phyloP scores from a whole-genome alignment of 2,888 invertebrate genomes.

The Chalcosyrphus nemorum region DNA sequence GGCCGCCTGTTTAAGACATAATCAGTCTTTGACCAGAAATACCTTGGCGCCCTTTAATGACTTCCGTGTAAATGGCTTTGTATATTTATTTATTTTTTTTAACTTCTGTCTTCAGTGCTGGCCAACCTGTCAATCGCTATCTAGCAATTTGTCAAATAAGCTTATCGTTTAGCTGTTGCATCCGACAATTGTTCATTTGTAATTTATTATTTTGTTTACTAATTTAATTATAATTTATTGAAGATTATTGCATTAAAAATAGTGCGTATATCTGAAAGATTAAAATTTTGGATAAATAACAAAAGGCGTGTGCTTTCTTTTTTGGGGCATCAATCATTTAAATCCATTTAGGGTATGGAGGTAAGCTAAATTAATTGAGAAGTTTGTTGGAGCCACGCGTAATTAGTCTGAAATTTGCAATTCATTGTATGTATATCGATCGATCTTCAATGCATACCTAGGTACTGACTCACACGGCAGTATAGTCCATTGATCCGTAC shows the following conservation, averaged over 20 bases:
- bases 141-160: slow-evolving; percentile 24
- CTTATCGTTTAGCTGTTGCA: slow-evolving; percentile 2
- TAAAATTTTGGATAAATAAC: background rate
- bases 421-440: too few species aligned
- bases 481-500: background rate
- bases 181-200: slow-evolving; percentile 2
- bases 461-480: background rate
- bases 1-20: background rate
- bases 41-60: slow-evolving; percentile 22
- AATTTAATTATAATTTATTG: slow-evolving; percentile 18
- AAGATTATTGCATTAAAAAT: background rate
- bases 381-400: background rate
- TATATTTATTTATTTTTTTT: background rate
- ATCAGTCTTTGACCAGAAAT: background rate
- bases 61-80: background rate
- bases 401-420: too few species aligned
- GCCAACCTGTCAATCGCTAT: background rate
- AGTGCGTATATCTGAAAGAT: background rate
- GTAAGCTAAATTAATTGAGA: background rate
- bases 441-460: too few species aligned
- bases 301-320: background rate
- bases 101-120: background rate
- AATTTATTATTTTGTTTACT: slow-evolving; percentile 49
- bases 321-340: slow-evolving; percentile 7
- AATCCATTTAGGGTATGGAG: background rate